A percentile compares a stretch with the other conserved stretches of the same genome.
Evolutionary conservation across 2,113 vertebrate species (phyloP).

Genomic region (Hystrix cristata): DNA sequence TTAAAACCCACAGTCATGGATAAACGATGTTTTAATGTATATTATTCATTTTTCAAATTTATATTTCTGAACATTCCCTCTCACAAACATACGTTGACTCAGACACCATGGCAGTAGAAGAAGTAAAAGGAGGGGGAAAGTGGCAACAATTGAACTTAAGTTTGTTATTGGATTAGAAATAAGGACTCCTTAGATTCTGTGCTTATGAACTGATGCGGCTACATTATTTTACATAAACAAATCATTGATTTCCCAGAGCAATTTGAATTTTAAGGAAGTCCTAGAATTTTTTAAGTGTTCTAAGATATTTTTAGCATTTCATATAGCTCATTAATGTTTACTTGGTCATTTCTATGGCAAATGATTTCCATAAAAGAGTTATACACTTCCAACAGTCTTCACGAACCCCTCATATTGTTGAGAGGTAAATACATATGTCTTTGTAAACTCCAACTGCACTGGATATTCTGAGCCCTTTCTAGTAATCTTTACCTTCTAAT

Average conservation of each 20-base stretch:
- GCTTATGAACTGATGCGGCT: background rate
- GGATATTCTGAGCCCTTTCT: background rate
- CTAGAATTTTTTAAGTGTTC: background rate
- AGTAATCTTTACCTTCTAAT: background rate
- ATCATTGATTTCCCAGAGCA: background rate
- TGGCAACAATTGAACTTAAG: background rate
- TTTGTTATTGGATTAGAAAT: background rate
- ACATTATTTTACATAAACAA: background rate
- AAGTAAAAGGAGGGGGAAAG: background rate
- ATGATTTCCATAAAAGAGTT: background rate
- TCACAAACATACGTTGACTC: background rate
- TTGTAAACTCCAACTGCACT: background rate
- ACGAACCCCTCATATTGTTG: background rate
- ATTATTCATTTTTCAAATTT: background rate
- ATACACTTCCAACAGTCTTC: background rate
- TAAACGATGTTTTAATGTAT: background rate
- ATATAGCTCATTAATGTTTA: background rate
- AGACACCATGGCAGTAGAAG: rapidly evolving
- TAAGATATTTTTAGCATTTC: background rate
- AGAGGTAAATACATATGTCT: background rate
- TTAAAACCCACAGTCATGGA: background rate
- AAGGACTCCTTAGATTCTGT: background rate
- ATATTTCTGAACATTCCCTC: background rate
- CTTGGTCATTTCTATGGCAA: background rate
- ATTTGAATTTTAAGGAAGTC: background rate